These are phyloP conservation scores for Pogonocichla stellata DNA, from an alignment of 2,113 vertebrate species.

Conservation along the genomic window DNA sequence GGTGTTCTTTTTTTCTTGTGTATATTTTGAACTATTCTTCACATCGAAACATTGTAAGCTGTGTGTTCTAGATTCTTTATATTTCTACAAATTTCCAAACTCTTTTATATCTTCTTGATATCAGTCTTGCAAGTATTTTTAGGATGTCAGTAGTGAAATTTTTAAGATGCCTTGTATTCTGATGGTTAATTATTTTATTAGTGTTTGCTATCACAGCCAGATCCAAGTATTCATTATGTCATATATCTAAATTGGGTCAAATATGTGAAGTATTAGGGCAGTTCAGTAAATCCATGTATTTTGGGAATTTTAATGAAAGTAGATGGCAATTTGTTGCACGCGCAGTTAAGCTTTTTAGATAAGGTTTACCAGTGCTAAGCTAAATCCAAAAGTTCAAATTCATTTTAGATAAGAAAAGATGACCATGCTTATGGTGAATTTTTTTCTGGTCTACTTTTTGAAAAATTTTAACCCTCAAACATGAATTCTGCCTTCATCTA, in stretches of 20 bases:
- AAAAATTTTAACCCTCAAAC: neutral
- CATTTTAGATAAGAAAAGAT: neutral
- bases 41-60: neutral
- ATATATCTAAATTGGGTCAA: neutral
- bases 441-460: neutral
- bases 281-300: neutral
- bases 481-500: neutral
- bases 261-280: neutral
- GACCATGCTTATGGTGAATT: neutral
- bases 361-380: neutral
- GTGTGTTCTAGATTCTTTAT: neutral
- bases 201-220: neutral
- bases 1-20: neutral
- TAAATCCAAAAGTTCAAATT: neutral
- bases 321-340: neutral
- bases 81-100: neutral
- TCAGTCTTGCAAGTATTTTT: neutral
- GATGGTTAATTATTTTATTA: neutral
- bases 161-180: neutral
- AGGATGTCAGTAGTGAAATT: neutral
- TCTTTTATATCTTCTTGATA: neutral
- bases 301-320: neutral
- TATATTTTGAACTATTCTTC: neutral
- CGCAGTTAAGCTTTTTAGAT: neutral
- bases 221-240: neutral